Base-by-base conservation (phyloP, 1,140 invertebrate genomes). In the Hestina assimilis region DNA sequence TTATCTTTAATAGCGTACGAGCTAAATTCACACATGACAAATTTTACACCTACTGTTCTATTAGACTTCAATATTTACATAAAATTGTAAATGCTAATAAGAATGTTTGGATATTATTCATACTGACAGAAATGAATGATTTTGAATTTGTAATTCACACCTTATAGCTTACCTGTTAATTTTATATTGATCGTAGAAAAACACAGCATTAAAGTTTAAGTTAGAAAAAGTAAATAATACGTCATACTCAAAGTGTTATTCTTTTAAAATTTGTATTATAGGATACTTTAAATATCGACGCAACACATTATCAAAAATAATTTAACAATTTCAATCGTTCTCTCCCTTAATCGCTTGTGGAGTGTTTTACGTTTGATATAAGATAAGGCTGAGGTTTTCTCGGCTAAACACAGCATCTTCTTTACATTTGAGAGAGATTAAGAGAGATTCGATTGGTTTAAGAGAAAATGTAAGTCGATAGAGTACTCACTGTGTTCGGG, bases 401-500 rank as follows among this genome's bases (percentile, higher is more conserved):
- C 12, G 21, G 12, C 41, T 23, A 23, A 12, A 11, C 20, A 40
- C 29, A n/a, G 46, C 55, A 63, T 58, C 29, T 52, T 28, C 31
- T 50, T 48, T 33, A 20, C 52, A 19, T 54, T 59, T 26, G 20
- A 26, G 53, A 45, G 53, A 57, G 63, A 77, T 76, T 72, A 82
- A 81, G 71, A 76, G 72, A 79, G 61, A 43, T 60, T 69, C 71
- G 72, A 79, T 75, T 70, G 55, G 45, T 63, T 73, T 57, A 60
- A 57, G 63, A 57, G 63, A 66, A 68, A 75, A 69, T 68, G 45
- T 76, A 80, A 71, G 63, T 65, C 41, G 35, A 45, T 59, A 52
- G 63, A 58, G 81, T 87, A 87, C 84, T 87, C 77, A 87, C 84
- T 77, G 81, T 79, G 72, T 73, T 79, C 66, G 69, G 75, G 77